Conservation (phyloP, 2,797 vertebrate genomes). For the Anisognathus igniventris region DNA sequence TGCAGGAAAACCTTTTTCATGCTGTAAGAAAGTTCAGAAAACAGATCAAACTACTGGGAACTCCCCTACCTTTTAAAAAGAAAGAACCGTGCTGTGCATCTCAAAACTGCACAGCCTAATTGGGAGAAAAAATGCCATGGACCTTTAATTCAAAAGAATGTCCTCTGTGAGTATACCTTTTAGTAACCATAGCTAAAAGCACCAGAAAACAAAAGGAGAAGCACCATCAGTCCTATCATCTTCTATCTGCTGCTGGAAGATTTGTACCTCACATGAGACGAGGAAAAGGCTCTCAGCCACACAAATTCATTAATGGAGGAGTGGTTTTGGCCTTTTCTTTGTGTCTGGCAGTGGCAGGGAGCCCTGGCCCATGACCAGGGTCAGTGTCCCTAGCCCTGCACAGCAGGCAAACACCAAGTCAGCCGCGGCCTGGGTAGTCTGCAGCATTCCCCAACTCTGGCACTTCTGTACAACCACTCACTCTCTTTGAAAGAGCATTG, state of each 20-base stretch:
- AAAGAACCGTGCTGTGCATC: background rate
- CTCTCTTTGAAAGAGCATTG: background rate
- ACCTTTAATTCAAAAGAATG: background rate
- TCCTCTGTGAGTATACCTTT: background rate
- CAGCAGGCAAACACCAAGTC: background rate
- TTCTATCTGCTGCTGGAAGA: background rate
- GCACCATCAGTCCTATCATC: background rate
- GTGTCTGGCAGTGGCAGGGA: background rate
- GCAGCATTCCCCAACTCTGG: background rate
- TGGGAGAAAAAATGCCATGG: background rate
- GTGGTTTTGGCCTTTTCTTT: background rate
- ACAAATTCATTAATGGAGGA: rapidly evolving
- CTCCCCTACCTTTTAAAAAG: background rate
- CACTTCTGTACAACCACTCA: background rate
- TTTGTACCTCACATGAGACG: background rate
- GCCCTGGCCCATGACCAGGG: rapidly evolving
- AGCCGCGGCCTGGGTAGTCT: background rate
- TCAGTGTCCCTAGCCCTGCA: background rate
- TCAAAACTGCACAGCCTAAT: background rate
- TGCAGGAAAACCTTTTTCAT: constrained; percentile 2
- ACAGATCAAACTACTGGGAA: background rate
- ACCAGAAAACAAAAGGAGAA: background rate
- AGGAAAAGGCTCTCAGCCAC: background rate
- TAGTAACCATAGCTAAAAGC: background rate
- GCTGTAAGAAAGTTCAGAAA: background rate